Evolutionary conservation across 2,888 invertebrate species (phyloP), one percentile per base, ranked within the genome.

Genomic region (Limnephilus lunatus): DNA sequence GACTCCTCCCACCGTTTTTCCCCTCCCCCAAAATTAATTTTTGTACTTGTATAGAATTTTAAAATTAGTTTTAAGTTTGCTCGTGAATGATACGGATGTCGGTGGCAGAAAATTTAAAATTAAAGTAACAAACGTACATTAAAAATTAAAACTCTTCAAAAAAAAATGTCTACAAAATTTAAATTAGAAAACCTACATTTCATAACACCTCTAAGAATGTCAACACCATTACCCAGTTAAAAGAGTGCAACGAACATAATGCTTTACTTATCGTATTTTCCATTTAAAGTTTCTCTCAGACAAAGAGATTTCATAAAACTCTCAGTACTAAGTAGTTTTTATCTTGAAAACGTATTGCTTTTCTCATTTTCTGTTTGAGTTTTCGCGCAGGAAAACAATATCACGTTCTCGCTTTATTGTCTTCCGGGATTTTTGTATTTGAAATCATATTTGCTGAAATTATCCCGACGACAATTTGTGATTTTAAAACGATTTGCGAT

Each of bases 361-460:
- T 32, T 25, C 35, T 19, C 35, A 32, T 83, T 25, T 35, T 83
- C 19, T 83, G 35, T 83, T 83, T 68, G 25, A 68, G 68, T 68
- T 68, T 68, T 9, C 25, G 68, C 1, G 25, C 68, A 11, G 48
- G 53, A 87, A n/a, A 87, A 87, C 31, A 53, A 48, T 85, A 87
- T 87, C 87, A 87, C 87, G 87, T 87, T 87, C 68, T 19, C 53
- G 19, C 53, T 87, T 87, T 87, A 87, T 87, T 87, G 48, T 53
- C 31, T 87, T 53, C 68, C n/a, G 31, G n/a, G 87, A 48, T 87
- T 53, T 53, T 30, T 87, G 53, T 87, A 53, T 48, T 44, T 31
- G 82, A 32, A 83, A 83, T 83, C 83, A 83, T 83, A 35, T 83
- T 83, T 83, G 19, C 19, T 35, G 32, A 83, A 83, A 83, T 83